These are phyloP conservation scores for Sebastolobus altivelis DNA, from an alignment of 2,797 vertebrate species.

Conservation along the genomic window DNA sequence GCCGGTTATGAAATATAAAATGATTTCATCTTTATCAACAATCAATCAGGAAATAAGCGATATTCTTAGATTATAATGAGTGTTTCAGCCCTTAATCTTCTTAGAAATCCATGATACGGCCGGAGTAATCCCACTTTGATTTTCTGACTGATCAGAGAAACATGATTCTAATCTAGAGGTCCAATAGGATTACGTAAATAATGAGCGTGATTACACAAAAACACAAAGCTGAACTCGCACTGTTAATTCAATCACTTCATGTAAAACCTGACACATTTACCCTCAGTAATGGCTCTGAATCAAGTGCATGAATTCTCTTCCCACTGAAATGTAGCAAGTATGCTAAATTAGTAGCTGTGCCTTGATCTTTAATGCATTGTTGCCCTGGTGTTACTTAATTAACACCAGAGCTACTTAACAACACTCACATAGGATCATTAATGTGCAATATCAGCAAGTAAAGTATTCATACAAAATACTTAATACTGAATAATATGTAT, in stretches of 20 bases:
- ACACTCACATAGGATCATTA: background rate
- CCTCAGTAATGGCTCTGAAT: constrained; percentile 27
- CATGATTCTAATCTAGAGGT: constrained; percentile 72
- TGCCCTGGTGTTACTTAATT: constrained; percentile 17
- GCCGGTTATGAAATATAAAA: constrained; percentile 37
- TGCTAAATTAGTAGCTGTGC: constrained; percentile 1
- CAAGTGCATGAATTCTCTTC: background rate
- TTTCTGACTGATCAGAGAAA: constrained; percentile 68
- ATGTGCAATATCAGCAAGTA: background rate
- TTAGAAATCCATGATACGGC: constrained; percentile 62
- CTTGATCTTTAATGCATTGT: background rate
- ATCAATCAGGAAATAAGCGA: constrained; percentile 69
- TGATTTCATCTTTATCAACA: constrained; percentile 65
- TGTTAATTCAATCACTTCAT: constrained; percentile 70
- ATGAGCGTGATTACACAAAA: constrained; percentile 72
- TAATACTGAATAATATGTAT: background rate
- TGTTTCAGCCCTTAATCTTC: constrained; percentile 72
- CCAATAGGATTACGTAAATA: constrained; percentile 80
- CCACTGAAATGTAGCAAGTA: background rate
- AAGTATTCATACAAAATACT: constrained; percentile 1
- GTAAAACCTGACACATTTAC: constrained; percentile 50
- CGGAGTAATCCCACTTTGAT: constrained; percentile 74
- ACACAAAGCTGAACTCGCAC: constrained; percentile 42
- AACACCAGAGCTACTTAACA: constrained; percentile 1
- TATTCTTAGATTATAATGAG: constrained; percentile 74